A percentile compares a stretch with the other conserved stretches of the same genome.
phyloP scores from a whole-genome alignment of 2,797 vertebrate genomes.

The Rallus crepitans region DNA sequence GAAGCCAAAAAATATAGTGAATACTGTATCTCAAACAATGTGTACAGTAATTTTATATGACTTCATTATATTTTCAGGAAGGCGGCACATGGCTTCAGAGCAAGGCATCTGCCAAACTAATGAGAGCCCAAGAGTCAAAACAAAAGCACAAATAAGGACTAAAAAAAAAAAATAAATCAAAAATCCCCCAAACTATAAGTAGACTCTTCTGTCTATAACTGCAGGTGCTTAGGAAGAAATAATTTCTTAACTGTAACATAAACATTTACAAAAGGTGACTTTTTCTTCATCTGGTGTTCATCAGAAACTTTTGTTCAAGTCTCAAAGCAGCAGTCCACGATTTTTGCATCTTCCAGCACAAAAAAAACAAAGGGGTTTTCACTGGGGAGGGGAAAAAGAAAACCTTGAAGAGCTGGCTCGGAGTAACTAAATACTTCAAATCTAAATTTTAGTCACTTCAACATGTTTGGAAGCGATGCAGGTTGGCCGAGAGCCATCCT shows the following conservation, averaged over 20 bases:
- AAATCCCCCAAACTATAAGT: neutral
- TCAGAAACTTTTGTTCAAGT: constrained; percentile 32
- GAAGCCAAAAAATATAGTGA: neutral
- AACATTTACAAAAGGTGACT: neutral
- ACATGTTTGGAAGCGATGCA: constrained; percentile 53
- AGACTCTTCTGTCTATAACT: neutral
- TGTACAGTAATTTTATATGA: neutral
- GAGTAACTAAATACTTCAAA: constrained; percentile 47
- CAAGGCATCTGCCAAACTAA: constrained; percentile 32
- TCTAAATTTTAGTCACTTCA: constrained; percentile 58
- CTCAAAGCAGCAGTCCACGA: constrained; percentile 5
- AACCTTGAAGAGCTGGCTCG: constrained; percentile 41
- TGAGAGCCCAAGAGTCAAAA: constrained; percentile 33
- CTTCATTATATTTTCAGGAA: neutral
- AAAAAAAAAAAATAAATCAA: neutral
- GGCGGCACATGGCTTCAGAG: neutral
- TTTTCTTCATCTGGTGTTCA: constrained; percentile 46
- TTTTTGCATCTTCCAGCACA: constrained; percentile 38
- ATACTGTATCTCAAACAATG: neutral
- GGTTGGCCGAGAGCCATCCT: constrained; percentile 45
- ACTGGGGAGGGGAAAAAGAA: constrained; percentile 13
- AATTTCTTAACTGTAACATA: constrained; percentile 39
- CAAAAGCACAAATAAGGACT: neutral
- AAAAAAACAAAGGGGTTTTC: neutral
- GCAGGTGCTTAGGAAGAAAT: constrained; percentile 38